Conservation (phyloP, 2,888 invertebrate species). For the Aplocera efformata region DNA sequence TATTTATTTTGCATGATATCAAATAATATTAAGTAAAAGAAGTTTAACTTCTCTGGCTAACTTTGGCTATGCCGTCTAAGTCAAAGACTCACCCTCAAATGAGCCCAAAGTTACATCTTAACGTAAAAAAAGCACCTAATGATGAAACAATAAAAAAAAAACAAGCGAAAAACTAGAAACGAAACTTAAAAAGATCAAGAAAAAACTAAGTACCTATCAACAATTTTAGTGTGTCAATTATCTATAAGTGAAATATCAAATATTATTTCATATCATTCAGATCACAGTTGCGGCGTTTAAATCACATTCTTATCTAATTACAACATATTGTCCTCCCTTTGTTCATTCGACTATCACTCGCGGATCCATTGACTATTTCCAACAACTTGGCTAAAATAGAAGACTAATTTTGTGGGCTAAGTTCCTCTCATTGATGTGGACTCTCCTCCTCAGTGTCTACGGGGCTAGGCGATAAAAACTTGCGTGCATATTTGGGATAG, state of each 20-base stretch:
- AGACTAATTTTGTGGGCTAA: conserved; percentile 48
- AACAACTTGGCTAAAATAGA: conserved; percentile 49
- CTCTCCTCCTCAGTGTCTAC: conserved; percentile 91
- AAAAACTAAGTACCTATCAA: conserved; percentile 54
- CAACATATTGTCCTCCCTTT: conserved; percentile 76
- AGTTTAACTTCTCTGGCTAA: conserved; percentile 72
- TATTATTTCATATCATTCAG: conserved; percentile 81
- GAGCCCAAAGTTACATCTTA: conserved; percentile 58
- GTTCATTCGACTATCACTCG: conserved; percentile 65
- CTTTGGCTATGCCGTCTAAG: conserved; percentile 77
- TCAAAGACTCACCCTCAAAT: conserved; percentile 45
- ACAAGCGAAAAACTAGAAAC: conserved; percentile 43
- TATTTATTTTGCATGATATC: conserved; percentile 29
- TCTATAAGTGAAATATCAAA: conserved; percentile 80
- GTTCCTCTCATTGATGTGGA: conserved; percentile 82
- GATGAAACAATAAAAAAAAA: conserved; percentile 45
- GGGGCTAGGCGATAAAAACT: conserved; percentile 92
- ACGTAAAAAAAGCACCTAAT: conserved; percentile 73
- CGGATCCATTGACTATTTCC: conserved; percentile 63
- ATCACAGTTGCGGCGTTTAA: conserved; percentile 81
- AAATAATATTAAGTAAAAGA: conserved; percentile 49
- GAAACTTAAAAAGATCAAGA: conserved; percentile 40
- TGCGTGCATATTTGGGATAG: conserved; percentile 94
- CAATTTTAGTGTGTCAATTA: conserved; percentile 70
- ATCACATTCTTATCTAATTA: conserved; percentile 80